Evolutionary conservation across 2,797 vertebrate species (phyloP).

Genomic region (Notamacropus eugenii): DNA sequence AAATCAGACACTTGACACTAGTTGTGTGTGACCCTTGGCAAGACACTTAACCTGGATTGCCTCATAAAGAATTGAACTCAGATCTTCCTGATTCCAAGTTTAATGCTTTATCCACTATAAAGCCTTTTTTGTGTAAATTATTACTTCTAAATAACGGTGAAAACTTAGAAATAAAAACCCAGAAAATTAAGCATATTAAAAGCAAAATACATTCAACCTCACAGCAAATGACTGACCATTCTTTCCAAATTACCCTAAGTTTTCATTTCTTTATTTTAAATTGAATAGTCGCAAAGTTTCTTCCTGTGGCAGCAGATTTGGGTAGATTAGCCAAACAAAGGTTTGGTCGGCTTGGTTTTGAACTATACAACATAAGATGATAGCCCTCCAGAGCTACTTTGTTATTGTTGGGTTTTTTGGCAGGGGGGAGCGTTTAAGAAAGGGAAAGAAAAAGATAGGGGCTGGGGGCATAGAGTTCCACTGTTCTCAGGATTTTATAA

Average conservation of each 20-base stretch:
- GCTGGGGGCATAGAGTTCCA: neutral
- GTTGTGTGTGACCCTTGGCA: neutral
- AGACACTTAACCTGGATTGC: neutral
- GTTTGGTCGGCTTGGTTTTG: neutral
- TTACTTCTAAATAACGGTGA: constrained; percentile 7
- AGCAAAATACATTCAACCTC: neutral
- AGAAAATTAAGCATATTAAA: neutral
- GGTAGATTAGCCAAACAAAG: neutral
- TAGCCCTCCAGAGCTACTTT: neutral
- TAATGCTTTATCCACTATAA: neutral
- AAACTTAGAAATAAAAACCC: constrained; percentile 17
- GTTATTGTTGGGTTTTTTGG: neutral
- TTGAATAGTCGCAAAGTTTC: neutral
- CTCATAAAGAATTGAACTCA: neutral
- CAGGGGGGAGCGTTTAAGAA: neutral
- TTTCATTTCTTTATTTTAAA: constrained; percentile 20
- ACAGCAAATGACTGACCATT: neutral
- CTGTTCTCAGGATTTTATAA: neutral
- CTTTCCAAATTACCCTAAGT: neutral
- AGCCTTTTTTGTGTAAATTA: neutral
- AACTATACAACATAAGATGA: neutral
- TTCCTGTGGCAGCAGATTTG: constrained; percentile 12
- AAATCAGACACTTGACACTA: neutral
- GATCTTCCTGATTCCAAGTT: neutral
- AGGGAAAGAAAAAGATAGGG: neutral